Evolutionary conservation across 2,888 invertebrate genomes (phyloP).

Genomic region (Theristus sp.): DNA sequence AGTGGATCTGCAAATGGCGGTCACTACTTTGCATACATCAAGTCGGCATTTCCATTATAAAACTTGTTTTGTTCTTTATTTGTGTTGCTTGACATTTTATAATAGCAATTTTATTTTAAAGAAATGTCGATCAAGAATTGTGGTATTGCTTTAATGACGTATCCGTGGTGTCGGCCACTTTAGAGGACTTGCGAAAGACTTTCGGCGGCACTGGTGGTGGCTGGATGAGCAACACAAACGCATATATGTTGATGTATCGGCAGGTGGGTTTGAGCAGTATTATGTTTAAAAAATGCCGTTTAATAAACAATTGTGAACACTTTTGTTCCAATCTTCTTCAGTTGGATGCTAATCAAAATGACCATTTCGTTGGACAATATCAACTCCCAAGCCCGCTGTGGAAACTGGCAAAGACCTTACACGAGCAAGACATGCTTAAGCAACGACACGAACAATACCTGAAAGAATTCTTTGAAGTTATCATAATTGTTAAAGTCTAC

Average conservation of each 20-base stretch:
- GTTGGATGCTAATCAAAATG: background rate
- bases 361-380: background rate
- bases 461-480: background rate
- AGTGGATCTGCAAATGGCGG: constrained; percentile 73
- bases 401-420: background rate
- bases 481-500: too few species aligned
- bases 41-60: constrained; percentile 36
- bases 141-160: constrained; percentile 82
- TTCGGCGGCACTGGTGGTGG: constrained; percentile 49
- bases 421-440: background rate
- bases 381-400: background rate
- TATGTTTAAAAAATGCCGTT: too few species aligned
- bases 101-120: background rate
- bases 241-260: constrained; percentile 75
- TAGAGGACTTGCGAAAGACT: constrained; percentile 57
- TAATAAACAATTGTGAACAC: too few species aligned
- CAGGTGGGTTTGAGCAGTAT: constrained; percentile 34
- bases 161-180: constrained; percentile 43
- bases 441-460: background rate
- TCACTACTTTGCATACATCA: constrained; percentile 76
- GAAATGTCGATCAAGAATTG: constrained; percentile 40
- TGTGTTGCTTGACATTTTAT: background rate
- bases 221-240: constrained; percentile 59
- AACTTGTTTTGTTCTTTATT: background rate
- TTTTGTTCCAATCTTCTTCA: too few species aligned